phyloP scores from a whole-genome alignment of 2,113 vertebrate genomes.

The Ceuthmochares aereus region DNA sequence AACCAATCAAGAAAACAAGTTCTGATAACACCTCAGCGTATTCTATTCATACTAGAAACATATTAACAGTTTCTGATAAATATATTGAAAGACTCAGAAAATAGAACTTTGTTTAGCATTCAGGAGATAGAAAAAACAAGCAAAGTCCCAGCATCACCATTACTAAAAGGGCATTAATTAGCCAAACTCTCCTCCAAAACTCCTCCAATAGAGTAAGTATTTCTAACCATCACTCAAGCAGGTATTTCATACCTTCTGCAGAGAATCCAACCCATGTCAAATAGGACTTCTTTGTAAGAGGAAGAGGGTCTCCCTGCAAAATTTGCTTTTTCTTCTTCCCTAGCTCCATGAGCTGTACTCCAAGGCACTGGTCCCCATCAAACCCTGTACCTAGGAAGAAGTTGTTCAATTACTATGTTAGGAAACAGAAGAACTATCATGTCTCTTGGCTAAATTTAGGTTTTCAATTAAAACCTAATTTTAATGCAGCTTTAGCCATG shows the following conservation, averaged over 20 bases:
- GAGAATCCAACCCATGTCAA: slow-evolving; percentile 93
- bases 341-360: slow-evolving; percentile 89
- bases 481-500: background rate
- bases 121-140: background rate
- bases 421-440: background rate
- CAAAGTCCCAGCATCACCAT: background rate
- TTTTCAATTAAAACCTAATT: background rate
- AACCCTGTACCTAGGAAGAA: slow-evolving; percentile 86
- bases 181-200: background rate
- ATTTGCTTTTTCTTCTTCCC: slow-evolving; percentile 82
- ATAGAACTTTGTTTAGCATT: accelerated
- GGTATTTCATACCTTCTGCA: slow-evolving; percentile 84
- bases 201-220: accelerated
- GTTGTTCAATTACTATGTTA: background rate
- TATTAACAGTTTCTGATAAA: background rate
- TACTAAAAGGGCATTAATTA: background rate
- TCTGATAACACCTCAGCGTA: background rate
- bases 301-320: slow-evolving; percentile 86
- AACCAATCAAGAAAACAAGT: background rate
- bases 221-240: background rate
- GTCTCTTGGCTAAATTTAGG: background rate
- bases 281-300: slow-evolving; percentile 85
- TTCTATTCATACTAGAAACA: background rate
- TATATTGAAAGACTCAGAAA: background rate
- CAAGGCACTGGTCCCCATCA: slow-evolving; percentile 92